Evolutionary conservation across 2,888 invertebrate species (phyloP), one percentile per base, ranked within the genome.

Genomic region (Linnaemya vulpina): DNA sequence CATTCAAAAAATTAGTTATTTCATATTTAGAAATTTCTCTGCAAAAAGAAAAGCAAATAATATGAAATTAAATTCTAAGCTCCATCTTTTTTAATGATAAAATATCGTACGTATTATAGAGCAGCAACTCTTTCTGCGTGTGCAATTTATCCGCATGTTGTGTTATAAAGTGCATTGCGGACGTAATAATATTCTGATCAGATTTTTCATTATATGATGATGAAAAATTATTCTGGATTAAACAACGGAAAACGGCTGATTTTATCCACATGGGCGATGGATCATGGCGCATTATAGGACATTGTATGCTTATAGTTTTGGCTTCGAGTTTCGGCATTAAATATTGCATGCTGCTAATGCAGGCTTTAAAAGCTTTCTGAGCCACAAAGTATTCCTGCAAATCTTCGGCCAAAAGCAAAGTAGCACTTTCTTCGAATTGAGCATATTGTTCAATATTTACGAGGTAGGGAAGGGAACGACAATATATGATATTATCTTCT

Each of bases 21-120:
- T 88, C 86, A 63, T 90, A 88, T 17, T 88, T 88, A 1, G 87
- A 62, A 9, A 92, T 83, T 65, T 91, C 90, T 0, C 92, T 92
- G 20, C 70, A 86, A 71, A 38, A 74, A 53, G 22, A 78, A 13
- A 13, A 5, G 70, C 30, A 71, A 43, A 63, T 15, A 60, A 43
- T 49, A 13, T 38, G 9, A 38, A 43, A 43, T 51, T 30, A 30
- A 30, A 3, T 30, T 30, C 2, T 30, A 5, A 3, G 15, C 20
- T 13, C n/a, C 60, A 3, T 17, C 11, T 60, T 46, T 25, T 49
- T n/a, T 13, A 51, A 10, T 43, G 11, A 10, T 2, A 7, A 25
- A 9, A 17, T 30, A 35, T 55, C 91, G 87, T 79, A 93, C 94
- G 89, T 92, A 93, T 94, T 94, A 75, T 92, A 93, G 17, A 93